A percentile compares a stretch with the other conserved stretches of the same genome.
These are phyloP conservation scores for Pachycephala philippinensis DNA, from an alignment of 2,113 vertebrate species.

Conservation along the genomic window DNA sequence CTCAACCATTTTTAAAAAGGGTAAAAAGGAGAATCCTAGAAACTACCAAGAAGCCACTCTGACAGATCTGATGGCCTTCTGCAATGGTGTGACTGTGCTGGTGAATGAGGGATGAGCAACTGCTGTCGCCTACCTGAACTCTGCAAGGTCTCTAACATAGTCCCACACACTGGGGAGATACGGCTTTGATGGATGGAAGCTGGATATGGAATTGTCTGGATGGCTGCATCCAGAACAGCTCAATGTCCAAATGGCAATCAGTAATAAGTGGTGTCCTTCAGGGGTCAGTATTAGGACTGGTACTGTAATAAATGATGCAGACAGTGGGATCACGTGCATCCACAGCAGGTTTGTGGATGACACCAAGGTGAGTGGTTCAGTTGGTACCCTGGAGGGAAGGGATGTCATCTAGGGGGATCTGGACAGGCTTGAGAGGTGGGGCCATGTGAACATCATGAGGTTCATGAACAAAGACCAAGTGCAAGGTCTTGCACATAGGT, in stretches of 20 bases:
- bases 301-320: not conserved
- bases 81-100: not conserved
- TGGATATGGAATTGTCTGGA: not conserved
- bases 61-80: not conserved
- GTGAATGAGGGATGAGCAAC: not conserved
- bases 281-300: rapidly evolving
- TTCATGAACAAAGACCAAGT: not conserved
- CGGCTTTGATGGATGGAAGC: not conserved
- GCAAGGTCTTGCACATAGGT: not conserved
- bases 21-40: not conserved
- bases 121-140: not conserved
- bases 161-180: not conserved
- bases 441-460: not conserved
- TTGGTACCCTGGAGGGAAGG: not conserved
- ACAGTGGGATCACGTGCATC: not conserved
- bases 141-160: not conserved
- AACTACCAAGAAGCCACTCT: not conserved
- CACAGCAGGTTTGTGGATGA: not conserved
- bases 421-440: not conserved
- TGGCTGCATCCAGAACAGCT: not conserved
- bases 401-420: not conserved
- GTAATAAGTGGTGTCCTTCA: not conserved
- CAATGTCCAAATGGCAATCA: not conserved
- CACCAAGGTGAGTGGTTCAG: not conserved
- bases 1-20: not conserved